Percentiles rank a stretch among this genome's conserved stretches.
These are phyloP conservation scores for Ricordea florida DNA, from an alignment of 92 coral and sea anemone species.

Conservation along the genomic window DNA sequence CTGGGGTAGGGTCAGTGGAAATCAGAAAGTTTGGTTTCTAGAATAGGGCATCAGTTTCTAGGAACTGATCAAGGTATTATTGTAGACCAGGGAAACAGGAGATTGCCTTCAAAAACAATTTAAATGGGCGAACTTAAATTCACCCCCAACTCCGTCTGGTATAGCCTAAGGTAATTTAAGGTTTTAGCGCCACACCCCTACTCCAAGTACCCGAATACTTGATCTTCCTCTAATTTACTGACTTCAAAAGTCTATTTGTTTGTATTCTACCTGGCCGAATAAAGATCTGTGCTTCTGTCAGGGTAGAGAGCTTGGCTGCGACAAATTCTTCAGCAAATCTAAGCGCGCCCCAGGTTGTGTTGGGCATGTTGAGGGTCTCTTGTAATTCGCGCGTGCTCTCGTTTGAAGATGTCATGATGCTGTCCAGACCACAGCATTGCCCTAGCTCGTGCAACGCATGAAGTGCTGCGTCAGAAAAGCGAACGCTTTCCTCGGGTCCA, in stretches of 20 bases:
- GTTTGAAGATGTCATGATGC: constrained; percentile 43
- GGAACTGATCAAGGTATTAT: too few species aligned
- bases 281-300: constrained; percentile 60
- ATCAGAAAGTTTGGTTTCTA: too few species aligned
- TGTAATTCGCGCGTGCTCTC: constrained; percentile 63
- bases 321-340: constrained; percentile 89
- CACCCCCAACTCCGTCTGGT: too few species aligned
- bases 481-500: constrained; percentile 36
- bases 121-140: too few species aligned
- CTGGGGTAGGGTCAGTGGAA: too few species aligned
- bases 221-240: neutral
- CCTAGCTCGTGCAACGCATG: constrained; percentile 86
- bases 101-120: too few species aligned
- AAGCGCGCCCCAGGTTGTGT: constrained; percentile 72
- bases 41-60: too few species aligned
- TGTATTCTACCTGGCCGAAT: constrained; percentile 82
- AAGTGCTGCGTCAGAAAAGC: constrained; percentile 82
- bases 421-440: constrained; percentile 78
- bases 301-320: constrained; percentile 33
- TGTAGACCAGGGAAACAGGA: too few species aligned
- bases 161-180: too few species aligned
- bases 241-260: too few species aligned
- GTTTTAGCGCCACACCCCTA: too few species aligned
- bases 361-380: constrained; percentile 70
- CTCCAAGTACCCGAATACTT: too few species aligned